Conservation (phyloP, 2,797 vertebrate species). For the Typhlichthys eigenmanni region DNA sequence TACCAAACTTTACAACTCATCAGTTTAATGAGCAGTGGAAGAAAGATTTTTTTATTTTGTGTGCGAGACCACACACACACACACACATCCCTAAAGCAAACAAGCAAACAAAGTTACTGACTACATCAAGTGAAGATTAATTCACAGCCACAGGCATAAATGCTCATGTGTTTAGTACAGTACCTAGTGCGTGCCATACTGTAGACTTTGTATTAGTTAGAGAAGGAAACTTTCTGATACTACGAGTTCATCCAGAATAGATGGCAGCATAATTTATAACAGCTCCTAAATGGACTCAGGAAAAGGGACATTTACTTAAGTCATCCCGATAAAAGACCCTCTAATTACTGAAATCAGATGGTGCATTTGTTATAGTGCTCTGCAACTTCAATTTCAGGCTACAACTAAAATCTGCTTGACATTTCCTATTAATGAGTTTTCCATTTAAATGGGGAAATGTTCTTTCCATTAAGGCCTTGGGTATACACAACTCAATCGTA, state of each 20-base stretch:
- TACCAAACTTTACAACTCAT: slow-evolving; percentile 20
- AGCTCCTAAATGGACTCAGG: neutral
- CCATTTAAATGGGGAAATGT: neutral
- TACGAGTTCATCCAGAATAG: slow-evolving; percentile 38
- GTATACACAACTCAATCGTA: neutral
- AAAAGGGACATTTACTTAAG: neutral
- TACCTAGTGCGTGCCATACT: slow-evolving; percentile 28
- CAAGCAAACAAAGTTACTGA: too few species aligned
- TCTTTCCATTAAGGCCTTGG: neutral
- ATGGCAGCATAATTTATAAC: slow-evolving; percentile 11
- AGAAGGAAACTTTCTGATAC: slow-evolving; percentile 30
- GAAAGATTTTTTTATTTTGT: slow-evolving; percentile 19
- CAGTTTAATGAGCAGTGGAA: slow-evolving; percentile 13
- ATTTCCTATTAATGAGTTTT: slow-evolving; percentile 12
- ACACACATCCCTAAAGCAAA: too few species aligned
- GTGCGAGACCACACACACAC: neutral
- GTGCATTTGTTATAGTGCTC: slow-evolving; percentile 5
- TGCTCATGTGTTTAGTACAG: slow-evolving; percentile 32
- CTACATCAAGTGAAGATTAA: slow-evolving; percentile 24
- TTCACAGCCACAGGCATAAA: slow-evolving; percentile 38
- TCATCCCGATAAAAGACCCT: slow-evolving; percentile 19
- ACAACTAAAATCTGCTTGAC: slow-evolving; percentile 16
- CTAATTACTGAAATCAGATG: slow-evolving; percentile 14
- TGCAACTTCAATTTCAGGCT: slow-evolving; percentile 9
- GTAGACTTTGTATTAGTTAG: slow-evolving; percentile 37